Conservation (phyloP, 1,140 invertebrate genomes). For the Calephelis nemesis region DNA sequence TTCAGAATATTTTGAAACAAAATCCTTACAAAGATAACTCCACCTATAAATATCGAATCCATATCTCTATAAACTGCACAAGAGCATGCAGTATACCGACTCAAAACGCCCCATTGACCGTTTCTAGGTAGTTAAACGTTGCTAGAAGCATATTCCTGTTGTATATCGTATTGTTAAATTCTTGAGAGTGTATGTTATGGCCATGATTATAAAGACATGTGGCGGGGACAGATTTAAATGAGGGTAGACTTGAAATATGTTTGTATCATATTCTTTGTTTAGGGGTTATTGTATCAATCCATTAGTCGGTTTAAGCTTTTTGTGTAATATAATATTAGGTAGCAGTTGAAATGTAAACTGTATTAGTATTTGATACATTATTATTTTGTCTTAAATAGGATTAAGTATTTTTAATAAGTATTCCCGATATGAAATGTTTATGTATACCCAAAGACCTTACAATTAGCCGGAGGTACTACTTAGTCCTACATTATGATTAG, state of each 20-base stretch:
- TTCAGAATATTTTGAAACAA: not conserved
- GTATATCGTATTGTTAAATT: constrained; percentile 5
- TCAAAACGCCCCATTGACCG: constrained; percentile 20
- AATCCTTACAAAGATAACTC: not conserved
- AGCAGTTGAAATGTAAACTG: no score
- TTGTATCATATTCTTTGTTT: not conserved
- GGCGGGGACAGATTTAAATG: constrained; percentile 7
- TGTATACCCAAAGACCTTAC: no score
- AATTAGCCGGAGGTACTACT: no score
- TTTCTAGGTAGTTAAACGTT: not conserved
- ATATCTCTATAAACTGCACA: constrained; percentile 18
- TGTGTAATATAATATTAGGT: no score
- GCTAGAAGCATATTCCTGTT: constrained; percentile 1
- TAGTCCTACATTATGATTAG: no score
- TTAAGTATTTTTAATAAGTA: no score
- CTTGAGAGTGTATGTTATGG: not conserved
- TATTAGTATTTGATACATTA: no score
- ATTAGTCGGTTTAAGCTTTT: no score
- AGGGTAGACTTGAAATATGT: constrained; percentile 7
- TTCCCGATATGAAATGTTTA: no score
- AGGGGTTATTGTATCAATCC: not conserved
- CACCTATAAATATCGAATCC: constrained; percentile 8
- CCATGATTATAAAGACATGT: constrained; percentile 12
- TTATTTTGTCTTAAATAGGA: no score
- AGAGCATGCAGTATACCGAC: constrained; percentile 19